Evolutionary conservation across 2,113 vertebrate genomes (phyloP), one percentile per base, ranked within the genome.

Genomic region (Hippocampus barbouri): DNA sequence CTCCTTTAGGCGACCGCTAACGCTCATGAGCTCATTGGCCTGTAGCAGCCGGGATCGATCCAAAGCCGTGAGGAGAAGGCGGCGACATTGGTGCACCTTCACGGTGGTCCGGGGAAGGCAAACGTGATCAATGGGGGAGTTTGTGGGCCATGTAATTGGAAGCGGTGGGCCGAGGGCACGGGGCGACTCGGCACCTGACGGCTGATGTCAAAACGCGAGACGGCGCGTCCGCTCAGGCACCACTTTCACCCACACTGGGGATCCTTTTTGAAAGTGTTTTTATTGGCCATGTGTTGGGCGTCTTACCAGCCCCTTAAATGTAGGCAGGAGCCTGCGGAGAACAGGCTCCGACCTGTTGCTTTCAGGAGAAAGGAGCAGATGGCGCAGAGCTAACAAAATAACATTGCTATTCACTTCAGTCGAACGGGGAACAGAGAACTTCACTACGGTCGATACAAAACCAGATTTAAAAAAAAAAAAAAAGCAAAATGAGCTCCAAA

Each of bases 71-170:
- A 60, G 57, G 73, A 51, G 63, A 71, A 62, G 54, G 74, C 5
- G 21, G 21, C 68, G 77, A 79, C 64, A 80, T 40, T 66, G 80
- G 75, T 51, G 45, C 59, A 80, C 78, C 75, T 85, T 70, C 64
- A 25, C n/a, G 64, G 41, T 49, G 43, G 64, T 66, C 59, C 59
- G 59, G 7, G 64, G 76, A 16, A 70, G 54, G 75, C 77, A 87
- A 82, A 73, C 62, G 77, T 9, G 80, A 86, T 90, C 85, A 82
- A 83, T 85, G 83, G 61, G 41, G 63, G 56, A 66, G 76, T 81
- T 87, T 79, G 87, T 74, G 78, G 81, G 66, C 77, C 79, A 69
- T 89, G 85, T 87, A 89, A 91, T 83, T 87, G 75, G 86, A 81
- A 85, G 78, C 66, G 80, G 69, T 75, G 77, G 77, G 77, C 72